phyloP scores from a whole-genome alignment of 1,140 invertebrate species.

The Drosophila ambigua region DNA sequence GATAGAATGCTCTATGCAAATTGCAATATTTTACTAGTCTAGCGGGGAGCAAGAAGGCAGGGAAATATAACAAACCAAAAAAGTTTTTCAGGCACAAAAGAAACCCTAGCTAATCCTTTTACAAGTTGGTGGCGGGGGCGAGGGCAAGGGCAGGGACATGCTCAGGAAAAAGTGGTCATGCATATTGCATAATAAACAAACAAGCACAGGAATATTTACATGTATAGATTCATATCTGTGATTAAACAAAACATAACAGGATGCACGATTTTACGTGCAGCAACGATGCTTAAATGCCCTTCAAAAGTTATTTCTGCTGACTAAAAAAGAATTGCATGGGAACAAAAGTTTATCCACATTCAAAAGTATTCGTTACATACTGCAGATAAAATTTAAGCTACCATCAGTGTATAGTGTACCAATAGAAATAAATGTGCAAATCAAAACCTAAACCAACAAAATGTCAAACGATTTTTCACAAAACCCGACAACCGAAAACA shows the following conservation, averaged over 20 bases:
- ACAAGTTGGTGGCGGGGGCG: background rate
- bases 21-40: constrained; percentile 50
- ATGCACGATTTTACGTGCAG: background rate
- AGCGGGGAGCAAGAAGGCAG: constrained; percentile 2
- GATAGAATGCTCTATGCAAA: constrained; percentile 40
- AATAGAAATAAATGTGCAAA: no score
- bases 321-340: no score
- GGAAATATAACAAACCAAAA: constrained; percentile 3
- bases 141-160: background rate
- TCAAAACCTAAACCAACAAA: no score
- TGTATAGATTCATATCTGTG: constrained; percentile 46
- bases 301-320: no score
- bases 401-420: no score
- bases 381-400: no score
- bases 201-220: constrained; percentile 1
- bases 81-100: constrained; percentile 3
- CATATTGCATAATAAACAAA: constrained; percentile 73
- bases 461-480: constrained; percentile 11
- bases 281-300: no score
- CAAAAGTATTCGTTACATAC: no score
- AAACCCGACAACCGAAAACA: constrained; percentile 42
- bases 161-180: constrained; percentile 53
- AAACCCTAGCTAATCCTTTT: constrained; percentile 36
- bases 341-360: no score
- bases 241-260: constrained; percentile 27